Percentiles rank a stretch among this genome's conserved stretches.
phyloP scores from a whole-genome alignment of 1,140 invertebrate species.

The Pogonomyrmex barbatus region DNA sequence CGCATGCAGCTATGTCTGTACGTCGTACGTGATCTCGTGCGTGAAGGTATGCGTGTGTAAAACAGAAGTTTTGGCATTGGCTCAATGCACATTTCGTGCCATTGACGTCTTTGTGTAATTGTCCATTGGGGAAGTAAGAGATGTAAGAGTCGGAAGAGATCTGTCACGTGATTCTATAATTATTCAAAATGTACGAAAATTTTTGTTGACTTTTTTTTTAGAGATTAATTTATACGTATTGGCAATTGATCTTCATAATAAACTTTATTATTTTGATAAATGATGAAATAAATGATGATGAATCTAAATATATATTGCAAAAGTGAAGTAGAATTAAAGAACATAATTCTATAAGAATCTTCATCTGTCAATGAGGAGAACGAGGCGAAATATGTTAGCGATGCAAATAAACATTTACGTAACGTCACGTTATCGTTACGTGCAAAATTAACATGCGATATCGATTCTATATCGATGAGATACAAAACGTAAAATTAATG shows the following conservation, averaged over 20 bases:
- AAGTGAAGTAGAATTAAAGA: neutral
- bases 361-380: neutral
- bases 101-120: slow-evolving; percentile 29
- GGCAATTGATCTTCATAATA: neutral
- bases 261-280: slow-evolving; percentile 5
- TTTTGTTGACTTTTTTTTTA: neutral
- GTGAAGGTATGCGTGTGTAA: neutral
- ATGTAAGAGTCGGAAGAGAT: neutral
- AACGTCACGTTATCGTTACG: slow-evolving; percentile 40
- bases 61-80: slow-evolving; percentile 8
- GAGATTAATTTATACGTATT: neutral
- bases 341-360: neutral
- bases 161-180: neutral
- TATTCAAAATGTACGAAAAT: slow-evolving; percentile 10
- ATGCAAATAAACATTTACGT: slow-evolving; percentile 39
- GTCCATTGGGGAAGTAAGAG: neutral
- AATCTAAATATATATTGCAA: neutral
- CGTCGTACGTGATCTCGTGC: too few relatives aligned
- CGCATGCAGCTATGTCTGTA: neutral
- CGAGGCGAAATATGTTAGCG: slow-evolving; percentile 25
- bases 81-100: slow-evolving; percentile 21
- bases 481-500: slow-evolving; percentile 21
- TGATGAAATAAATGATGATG: neutral
- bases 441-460: slow-evolving; percentile 60
- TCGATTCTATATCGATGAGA: slow-evolving; percentile 56